Base-by-base conservation (phyloP, 1,140 invertebrate genomes). In the Drosophila willistoni region DNA sequence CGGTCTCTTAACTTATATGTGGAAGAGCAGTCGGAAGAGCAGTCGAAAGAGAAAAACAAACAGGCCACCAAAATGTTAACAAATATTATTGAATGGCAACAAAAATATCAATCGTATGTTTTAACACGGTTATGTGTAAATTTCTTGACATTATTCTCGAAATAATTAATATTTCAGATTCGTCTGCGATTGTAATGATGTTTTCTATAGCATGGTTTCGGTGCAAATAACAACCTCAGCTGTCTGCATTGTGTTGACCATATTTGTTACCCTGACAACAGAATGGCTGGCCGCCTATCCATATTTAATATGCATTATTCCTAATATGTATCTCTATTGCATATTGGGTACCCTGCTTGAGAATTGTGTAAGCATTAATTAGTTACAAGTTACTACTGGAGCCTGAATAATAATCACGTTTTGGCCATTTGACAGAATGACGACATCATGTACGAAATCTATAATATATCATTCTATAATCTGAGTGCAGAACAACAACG, bases 391-490 rank as follows among this genome's bases (percentile, higher is more conserved):
- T 3, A 12, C 7, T 29, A 19, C 7, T 0, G 3, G 3, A 59
- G 29, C 5, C 29, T 29, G 0, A 59, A 62, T 13, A 12, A 13
- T 25, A 19, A 3, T 22, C 33, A 7, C 36, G 42, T 6, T 6
- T 29, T 29, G 5, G 29, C 2, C 1, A 12, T 3, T 19, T 60
- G 2, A 13, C 59, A 77, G 73, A 77, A 72, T 34, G 54, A 72
- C 10, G 14, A 67, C 7, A 44, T 84, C 42, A 71, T 54, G 41
- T 65, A 73, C 12, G 69, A 81, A 12, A 68, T 84, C 9, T 84
- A 79, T 56, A 76, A 81, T 13, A 84, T 84, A 14, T 64, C 71
- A 2, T 84, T 71, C n/a, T 84, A 81, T 60, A 34, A 79, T 57
- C 55, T 84, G 17, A 71, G 3, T 2, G 39, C 51, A 6, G 19